Base-by-base conservation (phyloP, 2,797 vertebrate genomes). In the Protonibea diacanthus region DNA sequence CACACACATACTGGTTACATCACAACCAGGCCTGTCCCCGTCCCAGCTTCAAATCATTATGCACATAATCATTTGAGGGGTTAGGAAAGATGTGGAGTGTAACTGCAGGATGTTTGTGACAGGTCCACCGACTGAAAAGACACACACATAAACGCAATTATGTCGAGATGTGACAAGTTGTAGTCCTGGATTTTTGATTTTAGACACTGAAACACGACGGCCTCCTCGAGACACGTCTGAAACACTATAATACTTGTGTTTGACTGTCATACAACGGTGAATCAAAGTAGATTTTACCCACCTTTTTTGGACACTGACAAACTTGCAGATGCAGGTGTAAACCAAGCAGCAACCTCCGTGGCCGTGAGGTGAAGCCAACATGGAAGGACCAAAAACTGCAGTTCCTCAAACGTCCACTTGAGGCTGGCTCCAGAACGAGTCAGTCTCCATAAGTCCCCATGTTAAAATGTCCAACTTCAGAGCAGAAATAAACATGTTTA, bases 21-120 rank as follows among this genome's bases (percentile, higher is more conserved):
- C 88, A 89, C 6, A 7, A 67, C 47, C 10, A 52, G 84, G 61
- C 47, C 70, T 44, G 73, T 74, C 83, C 56, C 45, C 38, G 58
- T 61, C 78, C 76, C 74, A 76, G 76, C 75, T 74, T 65, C 74
- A 89, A 91, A 87, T 86, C 83, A 76, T 88, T 85, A 84, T 18
- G 40, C 67, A 71, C 51, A 68, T 80, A 81, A 88, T 79, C 63
- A 66, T 81, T 84, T 85, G 17, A 80, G 33, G 21, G 64, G 38
- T 44, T 20, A 55, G 17, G 8, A 52, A 38, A 48, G 51, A 45
- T 12, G 23, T 62, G 62, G 47, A 45, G 10, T 61, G 25, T 38
- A 55, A 18, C 23, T 51, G 60, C 59, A 68, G n/a, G 66, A n/a
- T 25, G 27, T 48, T 27, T 53, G 70, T 27, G 45, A 57, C 61